Base-by-base conservation (phyloP, 2,888 invertebrate species). In the Eupithecia vulgata region DNA sequence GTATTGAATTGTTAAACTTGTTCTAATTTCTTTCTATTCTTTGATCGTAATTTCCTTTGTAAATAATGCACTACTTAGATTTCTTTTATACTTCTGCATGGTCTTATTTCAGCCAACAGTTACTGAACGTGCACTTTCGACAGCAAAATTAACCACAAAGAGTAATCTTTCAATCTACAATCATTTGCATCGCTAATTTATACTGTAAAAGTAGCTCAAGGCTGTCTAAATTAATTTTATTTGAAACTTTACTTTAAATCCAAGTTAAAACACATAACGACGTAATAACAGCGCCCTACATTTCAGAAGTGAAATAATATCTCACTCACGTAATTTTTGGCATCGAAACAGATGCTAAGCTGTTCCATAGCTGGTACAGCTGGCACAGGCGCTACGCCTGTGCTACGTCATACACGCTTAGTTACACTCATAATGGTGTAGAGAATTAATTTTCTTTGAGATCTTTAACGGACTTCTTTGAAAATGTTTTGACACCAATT, bases 341-440 rank as follows among this genome's bases (percentile, higher is more conserved):
- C 77, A 78, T 72, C 79, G 78, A 71, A 79, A 77, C 80, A 76
- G 65, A 65, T 42, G 65, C 21, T 40, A 64, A 12, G 40, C 35
- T 79, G 79, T 75, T 57, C 13, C 13, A 6, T 57, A 57, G 5
- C 12, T 57, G 12, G 77, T 79, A 81, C 78, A 81, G 81, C 78
- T 76, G 83, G 80, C 82, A 82, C 84, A n/a, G 76, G 67, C 75
- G 76, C 70, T 74, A 76, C 76, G 78, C 74, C 65, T 69, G 71
- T 74, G 74, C 74, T 77, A 59, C 72, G 74, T 78, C 76, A 77
- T 77, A 77, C 73, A 70, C 76, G 76, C 76, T 73, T 73, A 34
- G 70, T 65, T 71, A 62, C 6, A 71, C 52, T 61, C 35, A 62
- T 62, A 59, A 37, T 66, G 40, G n/a, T 35, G 4, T 64, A 5